Conservation (phyloP, 2,113 vertebrate genomes). For the Neomonachus schauinslandi region DNA sequence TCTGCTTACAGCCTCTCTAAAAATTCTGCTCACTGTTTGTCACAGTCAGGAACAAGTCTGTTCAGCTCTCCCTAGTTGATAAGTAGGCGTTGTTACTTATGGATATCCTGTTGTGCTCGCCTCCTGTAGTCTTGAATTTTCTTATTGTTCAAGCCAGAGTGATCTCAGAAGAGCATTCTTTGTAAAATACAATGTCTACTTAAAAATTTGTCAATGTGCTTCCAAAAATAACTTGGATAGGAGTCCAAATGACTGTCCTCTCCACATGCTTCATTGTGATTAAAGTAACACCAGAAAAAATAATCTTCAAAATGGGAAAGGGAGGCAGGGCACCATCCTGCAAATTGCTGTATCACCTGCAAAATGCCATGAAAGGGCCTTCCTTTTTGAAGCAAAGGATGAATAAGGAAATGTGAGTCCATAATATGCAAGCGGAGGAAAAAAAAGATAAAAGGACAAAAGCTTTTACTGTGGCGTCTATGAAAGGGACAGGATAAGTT, state of each 20-base stretch:
- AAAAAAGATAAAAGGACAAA: slow-evolving; percentile 28
- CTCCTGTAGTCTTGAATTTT: slow-evolving; percentile 85
- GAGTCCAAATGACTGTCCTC: slow-evolving; percentile 79
- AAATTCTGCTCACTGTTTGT: slow-evolving; percentile 84
- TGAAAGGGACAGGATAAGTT: background rate
- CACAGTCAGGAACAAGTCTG: slow-evolving; percentile 80
- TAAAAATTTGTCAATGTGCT: slow-evolving; percentile 83
- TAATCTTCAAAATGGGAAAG: slow-evolving; percentile 66
- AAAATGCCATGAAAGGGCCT: slow-evolving; percentile 68
- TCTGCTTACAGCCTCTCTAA: slow-evolving; percentile 68
- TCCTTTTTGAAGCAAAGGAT: slow-evolving; percentile 64
- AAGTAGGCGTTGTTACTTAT: slow-evolving; percentile 85
- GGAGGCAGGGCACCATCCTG: slow-evolving; percentile 54
- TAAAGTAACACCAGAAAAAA: slow-evolving; percentile 69
- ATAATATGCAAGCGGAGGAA: slow-evolving; percentile 19
- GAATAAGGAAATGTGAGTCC: slow-evolving; percentile 47
- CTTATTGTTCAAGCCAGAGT: slow-evolving; percentile 85
- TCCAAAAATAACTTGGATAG: slow-evolving; percentile 84
- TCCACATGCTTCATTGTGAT: slow-evolving; percentile 72
- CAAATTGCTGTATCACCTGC: slow-evolving; percentile 65
- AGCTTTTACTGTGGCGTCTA: background rate
- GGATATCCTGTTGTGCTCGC: slow-evolving; percentile 86
- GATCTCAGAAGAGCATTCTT: slow-evolving; percentile 84
- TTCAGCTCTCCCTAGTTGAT: slow-evolving; percentile 83
- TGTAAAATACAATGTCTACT: slow-evolving; percentile 84